These are phyloP conservation scores for Phrynocephalus guinanensis DNA, from an alignment of 2,797 vertebrate genomes.

Conservation along the genomic window DNA sequence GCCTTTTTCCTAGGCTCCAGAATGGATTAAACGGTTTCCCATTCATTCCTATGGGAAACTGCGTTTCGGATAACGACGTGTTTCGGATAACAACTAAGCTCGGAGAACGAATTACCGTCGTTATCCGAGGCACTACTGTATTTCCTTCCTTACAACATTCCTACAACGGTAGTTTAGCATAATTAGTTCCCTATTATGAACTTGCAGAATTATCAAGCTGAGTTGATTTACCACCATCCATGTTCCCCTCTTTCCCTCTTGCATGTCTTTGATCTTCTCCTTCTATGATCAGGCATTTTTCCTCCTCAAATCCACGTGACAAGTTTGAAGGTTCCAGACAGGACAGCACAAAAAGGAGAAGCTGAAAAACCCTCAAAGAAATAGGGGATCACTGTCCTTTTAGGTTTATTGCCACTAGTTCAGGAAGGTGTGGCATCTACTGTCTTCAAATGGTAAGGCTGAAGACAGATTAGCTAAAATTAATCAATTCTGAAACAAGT, in stretches of 20 bases:
- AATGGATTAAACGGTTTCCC: no score
- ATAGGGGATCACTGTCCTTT: background rate
- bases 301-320: background rate
- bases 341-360: background rate
- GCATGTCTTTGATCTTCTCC: background rate
- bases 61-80: no score
- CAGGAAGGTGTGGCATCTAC: background rate
- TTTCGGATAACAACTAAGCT: no score
- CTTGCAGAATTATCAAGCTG: background rate
- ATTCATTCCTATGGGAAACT: no score
- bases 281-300: background rate
- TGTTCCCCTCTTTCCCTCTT: background rate
- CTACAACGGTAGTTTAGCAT: background rate
- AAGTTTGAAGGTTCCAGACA: background rate
- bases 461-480: background rate
- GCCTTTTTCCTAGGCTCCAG: no score
- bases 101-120: no score
- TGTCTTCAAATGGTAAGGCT: background rate
- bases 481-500: background rate
- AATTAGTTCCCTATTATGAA: background rate
- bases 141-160: background rate
- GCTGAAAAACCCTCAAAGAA: background rate
- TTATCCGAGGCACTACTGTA: no score
- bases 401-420: background rate
- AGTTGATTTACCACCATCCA: background rate